Evolutionary conservation across 2,113 vertebrate species (phyloP), one percentile per base, ranked within the genome.

Genomic region (Microtus richardsoni): DNA sequence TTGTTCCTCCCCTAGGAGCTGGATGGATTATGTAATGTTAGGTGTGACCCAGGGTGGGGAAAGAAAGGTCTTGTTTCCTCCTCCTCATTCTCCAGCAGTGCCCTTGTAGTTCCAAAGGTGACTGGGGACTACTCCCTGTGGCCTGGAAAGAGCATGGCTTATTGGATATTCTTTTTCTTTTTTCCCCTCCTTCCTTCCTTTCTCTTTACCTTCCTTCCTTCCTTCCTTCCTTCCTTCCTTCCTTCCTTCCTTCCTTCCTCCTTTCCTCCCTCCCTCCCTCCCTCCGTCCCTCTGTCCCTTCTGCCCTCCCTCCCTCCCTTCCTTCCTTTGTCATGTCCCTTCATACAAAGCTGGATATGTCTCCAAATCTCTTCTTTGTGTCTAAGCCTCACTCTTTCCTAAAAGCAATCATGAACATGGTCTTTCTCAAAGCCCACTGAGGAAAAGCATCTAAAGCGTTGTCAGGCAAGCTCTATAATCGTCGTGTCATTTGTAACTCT

Each of bases 11-110:
- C 39, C n/a, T 66, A 21, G 54, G 83, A 91, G 13, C 83, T 93
- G 70, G 84, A 41, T 93, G 58, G 94, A 91, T 97, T 97, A 94
- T 87, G 73, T 95, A 94, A 96, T 84, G 10, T 71, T 89, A 88
- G 83, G 87, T 94, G 83, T 96, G 91, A 92, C 86, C 75, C 52
- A 52, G 33, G 21, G 33, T 95, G 66, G 33, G 39, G 79, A 92
- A 33, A 22, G 80, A 28, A 77, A 91, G 89, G 90, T 92, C 79
- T 71, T 60, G 70, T 92, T 80, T 84, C 71, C 17, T n/a, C 71
- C 17, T n/a, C 36, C 10, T 74, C n/a, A 12, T 5, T 90, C 47
- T 39, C 79, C 11, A 41, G 64, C 19, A 0, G 36, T 88, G 74
- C 70, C 78, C 90, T 74, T 62, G 24, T 62, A 21, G 49, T 89